phyloP scores from a whole-genome alignment of 2,113 vertebrate genomes.

The Albula goreensis region DNA sequence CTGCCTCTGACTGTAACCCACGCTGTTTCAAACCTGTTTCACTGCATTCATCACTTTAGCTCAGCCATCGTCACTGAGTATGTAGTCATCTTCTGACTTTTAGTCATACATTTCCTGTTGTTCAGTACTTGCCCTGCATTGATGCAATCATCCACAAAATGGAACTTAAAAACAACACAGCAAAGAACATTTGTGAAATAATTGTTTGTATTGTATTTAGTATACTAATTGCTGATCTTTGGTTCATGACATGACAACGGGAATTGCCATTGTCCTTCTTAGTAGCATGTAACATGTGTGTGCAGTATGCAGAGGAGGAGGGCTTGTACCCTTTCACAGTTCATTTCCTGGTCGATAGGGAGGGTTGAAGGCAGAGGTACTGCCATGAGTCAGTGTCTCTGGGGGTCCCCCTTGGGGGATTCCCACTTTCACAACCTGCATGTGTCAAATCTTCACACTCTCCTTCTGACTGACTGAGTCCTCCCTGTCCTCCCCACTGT shows the following conservation, averaged over 20 bases:
- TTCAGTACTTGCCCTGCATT: neutral
- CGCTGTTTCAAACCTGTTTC: neutral
- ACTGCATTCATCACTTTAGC: neutral
- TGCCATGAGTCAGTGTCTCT: neutral
- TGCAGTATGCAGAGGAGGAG: neutral
- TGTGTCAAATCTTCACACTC: slow-evolving; percentile 17
- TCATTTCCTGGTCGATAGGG: neutral
- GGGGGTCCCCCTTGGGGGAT: slow-evolving; percentile 13
- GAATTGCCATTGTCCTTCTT: neutral
- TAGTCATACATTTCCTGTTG: neutral
- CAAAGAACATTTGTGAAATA: neutral
- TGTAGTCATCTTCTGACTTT: neutral
- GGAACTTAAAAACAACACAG: neutral
- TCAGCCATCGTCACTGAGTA: neutral
- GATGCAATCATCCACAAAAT: neutral
- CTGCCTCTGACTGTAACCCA: neutral
- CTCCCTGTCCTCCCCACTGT: neutral
- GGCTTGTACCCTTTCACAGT: neutral
- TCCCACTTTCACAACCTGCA: slow-evolving; percentile 6
- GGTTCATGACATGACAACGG: neutral
- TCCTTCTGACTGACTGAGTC: neutral
- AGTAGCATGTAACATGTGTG: neutral
- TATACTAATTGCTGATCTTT: neutral
- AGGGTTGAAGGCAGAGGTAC: neutral
- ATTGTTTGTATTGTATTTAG: neutral